Evolutionary conservation across 2,888 invertebrate genomes (phyloP), one percentile per base, ranked within the genome.

Genomic region (Brachyptera risi): DNA sequence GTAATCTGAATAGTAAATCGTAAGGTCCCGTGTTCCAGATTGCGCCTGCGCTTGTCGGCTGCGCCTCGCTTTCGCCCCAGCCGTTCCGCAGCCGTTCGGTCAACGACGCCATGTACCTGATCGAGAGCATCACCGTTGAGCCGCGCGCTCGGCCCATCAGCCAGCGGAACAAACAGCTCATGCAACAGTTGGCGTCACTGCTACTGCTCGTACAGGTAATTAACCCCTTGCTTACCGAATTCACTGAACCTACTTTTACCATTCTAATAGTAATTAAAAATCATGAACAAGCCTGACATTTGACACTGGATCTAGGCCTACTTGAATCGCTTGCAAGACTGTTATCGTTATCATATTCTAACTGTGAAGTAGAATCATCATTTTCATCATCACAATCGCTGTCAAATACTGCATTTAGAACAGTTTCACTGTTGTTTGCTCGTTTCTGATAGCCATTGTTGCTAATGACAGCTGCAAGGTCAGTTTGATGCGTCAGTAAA

Each of bases 41-140:
- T 68, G 90, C 92, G 0, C 92, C 92, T 1, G 93, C 94, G 63
- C 89, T 92, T 26, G 90, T 88, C 68, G 84, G 85, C 35, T 91
- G 85, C 66, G 91, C 93, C 0, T 90, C 95, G 85, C 78, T 95
- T 58, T 90, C 92, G 11, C 95, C 96, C 0, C 89, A 91, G 65
- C 90, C 90, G 73, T 80, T 96, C 40, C 83, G 92, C 67, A 93
- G 93, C 71, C 89, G 89, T 73, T 94, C 93, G 72, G 83, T 85
- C 17, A 89, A 91, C 69, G 92, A 96, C 73, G 94, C 95, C 5
- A 78, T 83, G 38, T 83, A 87, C 62, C 84, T 94, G 68, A 91
- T 96, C 11, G 82, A 88, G 65, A 85, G 84, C 68, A 86, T 89
- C 73, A 84, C 84, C 69, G 79, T 79, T 63, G 80, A 79, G 68